Evolutionary conservation across 2,797 vertebrate genomes (phyloP), one percentile per base, ranked within the genome.

Genomic region (Chrosomus eos): DNA sequence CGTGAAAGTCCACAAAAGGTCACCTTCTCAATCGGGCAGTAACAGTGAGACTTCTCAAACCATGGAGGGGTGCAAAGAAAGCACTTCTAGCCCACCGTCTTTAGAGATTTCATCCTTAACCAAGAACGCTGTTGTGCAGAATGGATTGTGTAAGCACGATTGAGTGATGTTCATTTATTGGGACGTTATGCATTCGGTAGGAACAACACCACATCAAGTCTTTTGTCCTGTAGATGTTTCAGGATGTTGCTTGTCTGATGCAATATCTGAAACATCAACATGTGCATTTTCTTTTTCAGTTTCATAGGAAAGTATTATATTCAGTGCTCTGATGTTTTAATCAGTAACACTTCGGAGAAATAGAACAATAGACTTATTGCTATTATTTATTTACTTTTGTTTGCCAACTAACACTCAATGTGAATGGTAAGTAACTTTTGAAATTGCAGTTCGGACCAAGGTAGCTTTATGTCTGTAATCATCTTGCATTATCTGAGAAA

Each of bases 81-180:
- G 77, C 53, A 51, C 71, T 13, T 72, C 76, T 28, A 81, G 55
- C 21, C 76, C 76, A 43, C 80, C 82, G n/a, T 31, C 79, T 73
- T 78, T 87, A 71, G 90, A 90, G 58, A 84, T 84, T 21, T 80
- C 88, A 43, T 31, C 88, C 45, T 88, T 81, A 75, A 80, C 84
- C 31, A 85, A 76, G 68, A 83, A 82, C 7, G 60, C 80, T 40
- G 58, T 85, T 82, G 55, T 88, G 84, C 80, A 86, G 71, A 89
- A 89, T 60, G 86, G 89, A 73, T 76, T 90, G 80, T 87, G 71
- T 84, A 82, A 89, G 82, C 85, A 86, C 62, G 81, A 89, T 43
- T 89, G 87, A 89, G 84, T 48, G 62, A 76, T 71, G 28, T 33
- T 26, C 8, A 26, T 80, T 64, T 64, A 64, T 18, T n/a, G 67